Evolutionary conservation across 2,113 vertebrate genomes (phyloP), one percentile per base, ranked within the genome.

Genomic region (Monopterus albus): DNA sequence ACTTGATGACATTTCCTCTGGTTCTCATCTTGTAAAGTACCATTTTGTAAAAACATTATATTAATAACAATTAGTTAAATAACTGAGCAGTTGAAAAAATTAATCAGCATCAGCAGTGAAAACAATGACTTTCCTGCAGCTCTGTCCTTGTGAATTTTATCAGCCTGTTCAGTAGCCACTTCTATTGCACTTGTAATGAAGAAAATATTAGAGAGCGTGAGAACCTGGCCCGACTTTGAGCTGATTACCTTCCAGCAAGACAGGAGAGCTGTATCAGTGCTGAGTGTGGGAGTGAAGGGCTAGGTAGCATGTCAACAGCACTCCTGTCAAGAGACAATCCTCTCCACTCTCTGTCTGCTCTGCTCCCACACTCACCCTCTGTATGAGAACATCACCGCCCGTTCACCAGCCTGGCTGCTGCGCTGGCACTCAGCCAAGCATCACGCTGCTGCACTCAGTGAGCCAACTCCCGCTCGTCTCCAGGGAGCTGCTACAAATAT

Each of bases 311-410:
- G 87, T 87, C 83, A 85, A 85, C 77, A 86, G 79, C 86, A 52
- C 86, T 86, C 72, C 65, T 75, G 75, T 87, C 75, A 79, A 90
- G 83, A 88, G 83, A 72, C 82, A 25, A 39, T 79, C 82, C 79
- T 83, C 74, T 78, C 75, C 72, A 53, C 76, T 71, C 14, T 39
- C 56, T 72, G 5, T 75, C 59, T 58, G 42, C 25, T 59, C 25
- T 6, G 68, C 72, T 84, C 73, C 47, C 67, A 62, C 62, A 47
- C 66, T 72, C 43, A 18, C 49, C 49, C 55, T 53, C 72, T 28
- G 58, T 59, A 67, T 38, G 3, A 59, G 66, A 82, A 49, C 71
- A 58, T 39, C 31, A 1, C 28, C 7, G 18, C 59, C 72, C 13
- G 31, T 28, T 63, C 43, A 21, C 39, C 49, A 42, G 56, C 56